Conservation (phyloP, 2,888 invertebrate genomes). For the Lingula anatina region DNA sequence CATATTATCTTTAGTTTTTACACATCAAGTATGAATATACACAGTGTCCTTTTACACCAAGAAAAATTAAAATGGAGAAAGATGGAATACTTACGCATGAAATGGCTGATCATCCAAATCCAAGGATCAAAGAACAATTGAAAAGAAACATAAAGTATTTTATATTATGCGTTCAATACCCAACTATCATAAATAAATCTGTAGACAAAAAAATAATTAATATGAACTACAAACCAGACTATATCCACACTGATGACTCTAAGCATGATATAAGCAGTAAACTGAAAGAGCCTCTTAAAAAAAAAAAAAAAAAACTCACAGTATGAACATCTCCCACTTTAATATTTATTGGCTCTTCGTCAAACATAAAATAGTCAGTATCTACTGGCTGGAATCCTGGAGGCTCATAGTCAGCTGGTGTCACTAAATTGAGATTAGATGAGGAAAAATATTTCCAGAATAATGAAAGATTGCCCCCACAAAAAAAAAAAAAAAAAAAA, state of each 20-base stretch:
- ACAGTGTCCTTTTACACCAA: no score
- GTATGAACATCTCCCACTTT: constrained; percentile 51
- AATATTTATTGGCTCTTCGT: constrained; percentile 46
- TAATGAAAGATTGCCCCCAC: no score
- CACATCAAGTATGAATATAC: neutral
- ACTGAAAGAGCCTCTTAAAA: no score
- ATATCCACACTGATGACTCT: no score
- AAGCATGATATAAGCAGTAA: no score
- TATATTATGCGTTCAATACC: neutral
- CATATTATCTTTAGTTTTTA: no score
- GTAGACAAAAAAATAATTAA: neutral
- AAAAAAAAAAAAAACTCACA: constrained; percentile 30
- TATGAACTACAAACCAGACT: no score
- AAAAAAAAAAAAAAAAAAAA: no score
- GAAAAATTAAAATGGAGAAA: neutral
- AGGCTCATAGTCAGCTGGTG: constrained; percentile 53
- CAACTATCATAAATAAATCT: neutral
- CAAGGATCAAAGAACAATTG: neutral
- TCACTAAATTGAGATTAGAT: constrained; percentile 34
- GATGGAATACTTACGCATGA: constrained; percentile 22
- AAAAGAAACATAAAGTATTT: neutral
- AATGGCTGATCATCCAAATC: constrained; percentile 16
- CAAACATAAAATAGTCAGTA: constrained; percentile 38
- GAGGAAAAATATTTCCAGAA: no score
- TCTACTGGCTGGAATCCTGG: constrained; percentile 49